Evolutionary conservation across 2,888 invertebrate genomes (phyloP).

Genomic region (Caenorhabditis becei): DNA sequence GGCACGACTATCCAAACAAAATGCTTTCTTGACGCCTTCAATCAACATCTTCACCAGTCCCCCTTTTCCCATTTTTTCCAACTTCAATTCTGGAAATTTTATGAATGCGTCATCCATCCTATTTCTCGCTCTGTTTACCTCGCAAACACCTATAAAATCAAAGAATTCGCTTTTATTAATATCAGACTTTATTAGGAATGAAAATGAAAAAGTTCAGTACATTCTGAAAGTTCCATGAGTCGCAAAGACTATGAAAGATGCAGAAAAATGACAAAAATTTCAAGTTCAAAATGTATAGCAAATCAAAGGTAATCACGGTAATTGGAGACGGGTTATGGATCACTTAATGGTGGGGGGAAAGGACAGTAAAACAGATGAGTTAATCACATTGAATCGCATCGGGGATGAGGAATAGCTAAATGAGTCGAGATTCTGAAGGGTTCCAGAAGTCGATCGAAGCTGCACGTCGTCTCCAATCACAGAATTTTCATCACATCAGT

Average conservation of each 20-base stretch:
- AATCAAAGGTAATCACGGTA: constrained; percentile 10
- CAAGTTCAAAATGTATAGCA: not conserved
- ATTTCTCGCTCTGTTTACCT: constrained; percentile 44
- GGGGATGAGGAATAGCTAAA: constrained; percentile 66
- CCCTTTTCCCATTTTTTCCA: not conserved
- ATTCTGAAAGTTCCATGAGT: no score
- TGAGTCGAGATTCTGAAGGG: not conserved
- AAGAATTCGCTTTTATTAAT: constrained; percentile 18
- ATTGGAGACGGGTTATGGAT: no score
- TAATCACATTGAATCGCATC: constrained; percentile 68
- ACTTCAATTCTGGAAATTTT: constrained; percentile 34
- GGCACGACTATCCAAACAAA: constrained; percentile 42
- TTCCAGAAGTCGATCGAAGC: constrained; percentile 39
- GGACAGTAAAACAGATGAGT: constrained; percentile 61
- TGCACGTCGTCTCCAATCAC: constrained; percentile 73
- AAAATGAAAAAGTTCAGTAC: constrained; percentile 2
- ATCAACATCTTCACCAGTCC: constrained; percentile 25
- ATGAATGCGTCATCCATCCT: constrained; percentile 40
- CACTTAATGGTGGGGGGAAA: not conserved
- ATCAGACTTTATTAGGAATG: constrained; percentile 13
- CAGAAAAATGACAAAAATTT: constrained; percentile 3
- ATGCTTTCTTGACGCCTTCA: constrained; percentile 35
- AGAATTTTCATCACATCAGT: constrained; percentile 68
- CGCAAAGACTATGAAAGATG: no score
- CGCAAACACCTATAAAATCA: constrained; percentile 30